These are phyloP conservation scores for Agrilus mali DNA, from an alignment of 2,888 invertebrate species.

Conservation along the genomic window DNA sequence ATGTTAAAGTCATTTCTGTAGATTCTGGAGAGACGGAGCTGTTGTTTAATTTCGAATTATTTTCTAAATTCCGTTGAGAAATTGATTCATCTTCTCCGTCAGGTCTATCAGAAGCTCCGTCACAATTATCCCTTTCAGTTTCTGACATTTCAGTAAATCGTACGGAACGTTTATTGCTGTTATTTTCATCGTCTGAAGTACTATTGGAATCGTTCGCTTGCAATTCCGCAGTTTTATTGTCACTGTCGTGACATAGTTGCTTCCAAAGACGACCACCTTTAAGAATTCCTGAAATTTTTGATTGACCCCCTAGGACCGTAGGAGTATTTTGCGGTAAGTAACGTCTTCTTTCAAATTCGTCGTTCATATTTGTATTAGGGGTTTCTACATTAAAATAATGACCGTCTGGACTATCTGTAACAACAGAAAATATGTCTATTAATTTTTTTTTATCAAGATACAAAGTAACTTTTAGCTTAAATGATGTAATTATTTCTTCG, in stretches of 20 bases:
- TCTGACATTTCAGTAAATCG: slow-evolving; percentile 46
- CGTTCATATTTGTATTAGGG: too few species aligned
- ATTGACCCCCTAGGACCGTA: slow-evolving; percentile 32
- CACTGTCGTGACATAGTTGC: slow-evolving; percentile 23
- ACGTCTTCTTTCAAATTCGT: too few species aligned
- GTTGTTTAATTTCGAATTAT: slow-evolving; percentile 13
- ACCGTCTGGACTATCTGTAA: too few species aligned
- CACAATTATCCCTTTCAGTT: slow-evolving; percentile 27
- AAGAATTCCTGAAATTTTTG: slow-evolving; percentile 59
- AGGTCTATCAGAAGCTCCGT: slow-evolving; percentile 30
- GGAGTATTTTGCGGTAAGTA: too few species aligned
- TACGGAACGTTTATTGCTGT: slow-evolving; percentile 48
- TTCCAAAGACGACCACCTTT: slow-evolving; percentile 72
- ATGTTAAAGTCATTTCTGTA: slow-evolving; percentile 41
- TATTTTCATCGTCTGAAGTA: slow-evolving; percentile 40
- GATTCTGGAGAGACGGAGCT: slow-evolving; percentile 27
- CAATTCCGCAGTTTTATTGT: slow-evolving; percentile 10
- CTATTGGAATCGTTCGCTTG: slow-evolving; percentile 19
- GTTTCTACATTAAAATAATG: too few species aligned
- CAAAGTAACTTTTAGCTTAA: too few species aligned
- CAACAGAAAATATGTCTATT: too few species aligned
- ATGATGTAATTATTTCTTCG: too few species aligned
- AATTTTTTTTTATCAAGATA: too few species aligned
- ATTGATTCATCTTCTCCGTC: slow-evolving; percentile 22
- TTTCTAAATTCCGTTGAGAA: slow-evolving; percentile 17